Evolutionary conservation across 2,888 invertebrate species (phyloP).

Genomic region (Linnaemya vulpina): DNA sequence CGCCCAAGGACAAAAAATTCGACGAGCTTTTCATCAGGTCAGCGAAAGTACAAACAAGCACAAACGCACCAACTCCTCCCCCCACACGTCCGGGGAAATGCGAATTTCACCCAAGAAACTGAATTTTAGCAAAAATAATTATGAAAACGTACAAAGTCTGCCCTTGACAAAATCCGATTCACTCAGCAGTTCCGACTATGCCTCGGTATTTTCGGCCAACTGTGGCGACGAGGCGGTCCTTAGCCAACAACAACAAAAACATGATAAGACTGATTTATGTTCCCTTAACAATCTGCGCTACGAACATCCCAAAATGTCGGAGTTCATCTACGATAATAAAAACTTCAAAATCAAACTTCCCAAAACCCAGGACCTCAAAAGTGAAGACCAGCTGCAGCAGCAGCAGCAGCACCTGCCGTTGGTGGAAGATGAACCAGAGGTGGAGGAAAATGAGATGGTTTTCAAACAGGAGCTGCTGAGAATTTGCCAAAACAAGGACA

Average conservation of each 20-base stretch:
- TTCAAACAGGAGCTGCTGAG: constrained; percentile 67
- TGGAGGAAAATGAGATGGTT: constrained; percentile 62
- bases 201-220: constrained; percentile 81
- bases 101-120: constrained; percentile 48
- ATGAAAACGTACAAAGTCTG: constrained; percentile 75
- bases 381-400: background rate
- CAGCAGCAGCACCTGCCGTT: constrained; percentile 5
- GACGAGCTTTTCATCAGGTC: constrained; percentile 67
- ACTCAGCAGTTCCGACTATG: constrained; percentile 83
- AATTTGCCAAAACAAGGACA: constrained; percentile 67
- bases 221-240: constrained; percentile 31
- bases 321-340: constrained; percentile 79
- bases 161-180: constrained; percentile 78
- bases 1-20: constrained; percentile 75
- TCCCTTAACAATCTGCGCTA: constrained; percentile 75
- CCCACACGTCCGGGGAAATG: background rate
- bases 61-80: constrained; percentile 78
- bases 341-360: constrained; percentile 48
- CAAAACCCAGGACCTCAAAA: background rate
- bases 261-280: constrained; percentile 63
- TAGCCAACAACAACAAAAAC: constrained; percentile 8
- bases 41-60: constrained; percentile 72
- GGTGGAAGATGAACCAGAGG: constrained; percentile 56
- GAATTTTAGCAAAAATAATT: constrained; percentile 72
- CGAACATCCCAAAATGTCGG: constrained; percentile 81